Evolutionary conservation across 2,797 vertebrate species (phyloP).

Genomic region (Enteromius trimaculatus): DNA sequence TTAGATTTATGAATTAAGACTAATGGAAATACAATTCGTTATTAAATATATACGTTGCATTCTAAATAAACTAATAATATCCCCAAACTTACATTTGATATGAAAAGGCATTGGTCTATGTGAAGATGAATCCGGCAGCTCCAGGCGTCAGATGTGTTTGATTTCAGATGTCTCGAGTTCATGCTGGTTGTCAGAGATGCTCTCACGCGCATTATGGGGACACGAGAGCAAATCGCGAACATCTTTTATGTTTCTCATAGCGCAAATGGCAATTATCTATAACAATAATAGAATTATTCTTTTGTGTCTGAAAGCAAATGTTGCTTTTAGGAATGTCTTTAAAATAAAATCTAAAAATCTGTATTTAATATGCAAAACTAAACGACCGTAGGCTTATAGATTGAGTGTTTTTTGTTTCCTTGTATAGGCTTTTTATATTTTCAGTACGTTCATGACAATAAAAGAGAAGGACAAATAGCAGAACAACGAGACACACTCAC

Average conservation of each 20-base stretch:
- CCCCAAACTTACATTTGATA: not conserved
- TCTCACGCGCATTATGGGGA: not conserved
- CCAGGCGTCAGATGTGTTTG: not conserved
- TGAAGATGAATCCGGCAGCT: not conserved
- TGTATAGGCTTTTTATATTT: not conserved
- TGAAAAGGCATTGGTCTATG: not conserved
- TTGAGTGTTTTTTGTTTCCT: not conserved
- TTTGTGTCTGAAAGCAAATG: not conserved
- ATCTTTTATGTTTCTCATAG: not conserved
- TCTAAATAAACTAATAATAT: not conserved
- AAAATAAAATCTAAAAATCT: not conserved
- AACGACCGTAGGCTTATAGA: not conserved
- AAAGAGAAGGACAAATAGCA: constrained; percentile 5
- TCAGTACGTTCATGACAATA: not conserved
- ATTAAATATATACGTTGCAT: not conserved
- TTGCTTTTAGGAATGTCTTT: not conserved
- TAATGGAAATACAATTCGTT: not conserved
- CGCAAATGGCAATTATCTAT: not conserved
- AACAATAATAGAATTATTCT: not conserved
- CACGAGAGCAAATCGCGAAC: not conserved
- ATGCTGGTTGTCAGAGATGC: not conserved
- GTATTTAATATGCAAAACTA: not conserved
- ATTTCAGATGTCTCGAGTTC: not conserved
- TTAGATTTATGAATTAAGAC: no score
- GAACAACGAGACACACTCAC: constrained; percentile 79